Evolutionary conservation across 30 jellyfish, hydroid and myxozoan species (phyloP).

Genomic region (Hydra vulgaris): DNA sequence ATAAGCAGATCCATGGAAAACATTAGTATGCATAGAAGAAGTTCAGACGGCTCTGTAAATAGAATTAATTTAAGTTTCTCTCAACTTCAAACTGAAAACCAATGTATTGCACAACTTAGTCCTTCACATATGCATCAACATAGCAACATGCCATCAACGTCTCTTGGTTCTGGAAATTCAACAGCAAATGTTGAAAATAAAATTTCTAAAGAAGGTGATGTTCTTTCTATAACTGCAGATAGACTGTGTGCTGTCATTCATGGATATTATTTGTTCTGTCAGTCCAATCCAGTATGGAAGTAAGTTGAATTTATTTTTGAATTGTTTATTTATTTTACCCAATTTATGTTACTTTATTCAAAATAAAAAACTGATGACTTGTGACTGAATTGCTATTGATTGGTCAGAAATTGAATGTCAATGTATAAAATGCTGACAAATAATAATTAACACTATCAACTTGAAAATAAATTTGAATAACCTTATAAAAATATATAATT

Average conservation of each 20-base stretch:
- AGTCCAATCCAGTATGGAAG: slow-evolving; percentile 57
- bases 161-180: neutral
- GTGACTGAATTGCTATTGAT: no score
- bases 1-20: neutral
- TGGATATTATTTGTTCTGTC: slow-evolving; percentile 61
- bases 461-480: no score
- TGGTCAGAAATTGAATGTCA: no score
- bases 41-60: neutral
- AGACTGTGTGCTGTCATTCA: slow-evolving; percentile 79
- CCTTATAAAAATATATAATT: no score
- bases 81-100: neutral
- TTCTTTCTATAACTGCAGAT: slow-evolving; percentile 55
- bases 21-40: neutral
- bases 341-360: no score
- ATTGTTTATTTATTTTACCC: neutral
- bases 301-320: neutral
- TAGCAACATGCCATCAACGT: no score
- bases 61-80: neutral
- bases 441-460: no score
- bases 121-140: no score
- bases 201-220: slow-evolving; percentile 4
- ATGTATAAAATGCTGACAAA: no score
- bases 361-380: no score
- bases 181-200: neutral
- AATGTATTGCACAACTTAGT: no score